Percentiles rank a stretch among this genome's conserved stretches.
phyloP scores from a whole-genome alignment of 1,140 invertebrate species.

The Ceratina calcarata region DNA sequence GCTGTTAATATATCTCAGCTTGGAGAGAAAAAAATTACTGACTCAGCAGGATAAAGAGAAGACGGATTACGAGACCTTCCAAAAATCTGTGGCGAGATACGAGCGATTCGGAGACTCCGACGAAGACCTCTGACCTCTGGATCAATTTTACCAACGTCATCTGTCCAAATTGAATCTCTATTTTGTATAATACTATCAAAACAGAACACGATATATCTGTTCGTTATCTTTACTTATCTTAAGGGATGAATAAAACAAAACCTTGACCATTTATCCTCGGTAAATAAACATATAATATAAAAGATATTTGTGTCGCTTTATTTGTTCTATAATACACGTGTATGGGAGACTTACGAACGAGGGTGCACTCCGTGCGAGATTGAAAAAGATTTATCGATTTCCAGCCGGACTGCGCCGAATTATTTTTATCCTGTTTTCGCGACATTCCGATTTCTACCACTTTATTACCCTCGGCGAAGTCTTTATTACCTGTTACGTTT shows the following conservation, averaged over 20 bases:
- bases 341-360: too few relatives aligned
- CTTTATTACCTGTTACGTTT: conserved; percentile 8
- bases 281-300: neutral
- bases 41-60: conserved; percentile 47
- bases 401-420: neutral
- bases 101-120: conserved; percentile 74
- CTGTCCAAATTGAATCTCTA: neutral
- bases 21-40: conserved; percentile 60
- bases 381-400: too few relatives aligned
- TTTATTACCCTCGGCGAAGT: neutral
- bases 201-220: too few relatives aligned
- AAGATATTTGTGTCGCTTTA: too few relatives aligned
- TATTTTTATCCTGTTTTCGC: conserved; percentile 10
- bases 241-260: neutral
- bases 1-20: conserved; percentile 77
- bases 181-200: conserved; percentile 1
- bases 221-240: neutral
- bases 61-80: conserved; percentile 70
- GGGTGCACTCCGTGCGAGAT: too few relatives aligned
- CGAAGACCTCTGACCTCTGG: conserved; percentile 68
- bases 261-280: neutral
- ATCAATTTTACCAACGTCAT: neutral
- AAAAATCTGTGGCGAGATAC: conserved; percentile 59
- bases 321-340: too few relatives aligned
- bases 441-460: neutral